These are phyloP conservation scores for Hemicentrotus pulcherrimus DNA, from an alignment of 35 echinoderm and acorn worm genomes.

Conservation along the genomic window DNA sequence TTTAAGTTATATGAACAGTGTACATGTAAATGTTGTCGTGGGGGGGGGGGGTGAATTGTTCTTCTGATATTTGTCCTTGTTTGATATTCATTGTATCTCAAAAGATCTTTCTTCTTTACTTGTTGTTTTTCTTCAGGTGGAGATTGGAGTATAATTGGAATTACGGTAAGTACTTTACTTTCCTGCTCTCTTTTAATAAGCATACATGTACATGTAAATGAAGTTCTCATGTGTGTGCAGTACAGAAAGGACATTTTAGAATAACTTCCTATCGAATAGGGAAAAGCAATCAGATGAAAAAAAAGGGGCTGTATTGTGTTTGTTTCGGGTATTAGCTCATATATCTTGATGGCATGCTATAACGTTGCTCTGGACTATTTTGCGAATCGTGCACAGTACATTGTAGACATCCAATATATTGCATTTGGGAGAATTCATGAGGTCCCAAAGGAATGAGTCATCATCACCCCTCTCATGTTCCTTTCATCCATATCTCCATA, in stretches of 20 bases:
- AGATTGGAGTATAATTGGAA: constrained; percentile 46
- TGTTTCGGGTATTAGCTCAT: no score
- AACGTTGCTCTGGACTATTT: no score
- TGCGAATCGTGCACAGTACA: not conserved
- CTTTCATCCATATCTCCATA: not conserved
- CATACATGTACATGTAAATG: not conserved
- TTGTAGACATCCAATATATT: not conserved
- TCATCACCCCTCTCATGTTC: not conserved
- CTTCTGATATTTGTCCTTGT: no score
- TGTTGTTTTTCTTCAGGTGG: not conserved
- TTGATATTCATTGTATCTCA: no score
- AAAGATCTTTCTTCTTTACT: not conserved
- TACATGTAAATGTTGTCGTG: no score
- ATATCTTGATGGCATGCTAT: no score
- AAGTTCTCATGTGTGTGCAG: not conserved
- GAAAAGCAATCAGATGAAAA: not conserved
- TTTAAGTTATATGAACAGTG: no score
- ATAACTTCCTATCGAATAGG: not conserved
- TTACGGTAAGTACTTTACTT: not conserved
- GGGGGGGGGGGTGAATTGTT: no score
- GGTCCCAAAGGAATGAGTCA: not conserved
- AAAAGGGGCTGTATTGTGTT: not conserved
- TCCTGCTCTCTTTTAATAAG: not conserved
- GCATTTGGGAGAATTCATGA: not conserved
- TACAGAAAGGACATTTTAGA: not conserved